These are phyloP conservation scores for Ictalurus punctatus DNA, from an alignment of 2,113 vertebrate species.

Conservation along the genomic window DNA sequence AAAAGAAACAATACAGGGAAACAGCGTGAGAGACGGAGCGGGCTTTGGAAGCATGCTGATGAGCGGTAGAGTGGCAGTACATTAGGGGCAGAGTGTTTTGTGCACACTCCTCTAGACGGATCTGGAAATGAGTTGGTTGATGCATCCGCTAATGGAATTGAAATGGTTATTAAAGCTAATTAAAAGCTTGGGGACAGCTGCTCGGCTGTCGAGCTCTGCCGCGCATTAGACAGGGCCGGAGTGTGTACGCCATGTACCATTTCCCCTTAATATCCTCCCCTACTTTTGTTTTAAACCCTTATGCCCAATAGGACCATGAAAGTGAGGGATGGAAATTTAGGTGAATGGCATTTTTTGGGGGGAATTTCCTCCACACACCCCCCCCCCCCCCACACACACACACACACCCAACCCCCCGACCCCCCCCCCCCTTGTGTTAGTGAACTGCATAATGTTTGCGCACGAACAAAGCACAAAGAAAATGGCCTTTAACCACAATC, in stretches of 20 bases:
- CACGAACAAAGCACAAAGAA: not conserved
- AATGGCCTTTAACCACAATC: conserved; percentile 1
- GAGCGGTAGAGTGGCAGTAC: conserved; percentile 28
- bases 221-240: conserved; percentile 65
- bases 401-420: no score
- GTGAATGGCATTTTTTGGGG: not conserved
- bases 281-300: conserved; percentile 41
- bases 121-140: conserved; percentile 60
- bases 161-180: conserved; percentile 77
- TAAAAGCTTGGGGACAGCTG: conserved; percentile 76
- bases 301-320: not conserved
- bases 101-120: conserved; percentile 50
- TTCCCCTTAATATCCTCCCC: conserved; percentile 29
- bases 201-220: conserved; percentile 64
- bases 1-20: not conserved
- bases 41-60: conserved; percentile 21
- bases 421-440: not conserved
- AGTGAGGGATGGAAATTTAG: conserved; percentile 1
- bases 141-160: conserved; percentile 75
- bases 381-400: no score
- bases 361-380: no score
- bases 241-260: conserved; percentile 32
- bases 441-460: not conserved
- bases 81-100: conserved; percentile 39
- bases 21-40: not conserved